A percentile compares a stretch with the other conserved stretches of the same genome.
phyloP scores from a whole-genome alignment of 1,140 invertebrate species.

The Vollenhovia emeryi region DNA sequence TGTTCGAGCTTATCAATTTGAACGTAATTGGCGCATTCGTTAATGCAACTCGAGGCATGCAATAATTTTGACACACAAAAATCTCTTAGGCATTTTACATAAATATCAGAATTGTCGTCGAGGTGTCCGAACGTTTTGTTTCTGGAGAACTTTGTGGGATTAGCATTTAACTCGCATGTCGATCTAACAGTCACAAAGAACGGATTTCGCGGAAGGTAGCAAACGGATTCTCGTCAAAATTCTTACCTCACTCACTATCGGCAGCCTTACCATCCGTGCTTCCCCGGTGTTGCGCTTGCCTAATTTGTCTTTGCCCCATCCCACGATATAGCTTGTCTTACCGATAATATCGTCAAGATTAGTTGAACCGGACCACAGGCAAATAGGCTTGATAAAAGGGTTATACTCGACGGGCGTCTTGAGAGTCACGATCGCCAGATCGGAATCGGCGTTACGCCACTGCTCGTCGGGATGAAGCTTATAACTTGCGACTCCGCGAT shows the following conservation, averaged over 20 bases:
- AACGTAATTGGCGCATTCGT: no score
- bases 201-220: no score
- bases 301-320: no score
- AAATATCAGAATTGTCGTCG: neutral
- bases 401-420: conserved; percentile 83
- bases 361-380: conserved; percentile 85
- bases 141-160: no score
- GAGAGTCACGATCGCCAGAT: conserved; percentile 86
- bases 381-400: conserved; percentile 86
- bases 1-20: no score
- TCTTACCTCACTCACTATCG: conserved; percentile 81
- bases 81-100: neutral
- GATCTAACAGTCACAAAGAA: neutral
- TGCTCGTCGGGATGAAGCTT: conserved; percentile 86
- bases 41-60: no score
- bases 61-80: neutral
- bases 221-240: neutral
- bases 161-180: neutral
- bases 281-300: no score
- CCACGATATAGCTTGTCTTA: conserved; percentile 84
- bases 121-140: no score
- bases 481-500: conserved; percentile 85
- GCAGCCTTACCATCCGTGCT: conserved; percentile 75
- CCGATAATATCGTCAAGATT: conserved; percentile 84
- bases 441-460: conserved; percentile 76